These are phyloP conservation scores for Planiliza haematocheilus DNA, from an alignment of 2,113 vertebrate species.

Conservation along the genomic window DNA sequence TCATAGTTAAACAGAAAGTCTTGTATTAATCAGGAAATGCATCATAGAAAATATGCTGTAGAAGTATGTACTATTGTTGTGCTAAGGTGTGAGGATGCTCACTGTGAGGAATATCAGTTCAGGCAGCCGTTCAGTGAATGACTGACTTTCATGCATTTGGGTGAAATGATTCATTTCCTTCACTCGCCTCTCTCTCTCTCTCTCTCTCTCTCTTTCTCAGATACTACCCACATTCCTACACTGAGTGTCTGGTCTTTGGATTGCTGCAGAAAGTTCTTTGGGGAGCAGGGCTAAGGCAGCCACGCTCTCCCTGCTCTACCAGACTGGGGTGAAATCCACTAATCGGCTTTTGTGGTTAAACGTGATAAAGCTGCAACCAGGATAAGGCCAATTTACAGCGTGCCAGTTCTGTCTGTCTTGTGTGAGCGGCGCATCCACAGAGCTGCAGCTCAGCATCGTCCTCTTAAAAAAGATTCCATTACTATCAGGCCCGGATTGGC, in stretches of 20 bases:
- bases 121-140: conserved; percentile 17
- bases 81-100: neutral
- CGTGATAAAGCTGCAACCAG: conserved; percentile 74
- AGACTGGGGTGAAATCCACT: conserved; percentile 76
- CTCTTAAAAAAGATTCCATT: conserved; percentile 72
- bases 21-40: too few relatives aligned
- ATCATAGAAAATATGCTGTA: too few relatives aligned
- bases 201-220: conserved; percentile 19
- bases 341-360: conserved; percentile 82
- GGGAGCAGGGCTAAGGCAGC: conserved; percentile 70
- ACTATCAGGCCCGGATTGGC: conserved; percentile 60
- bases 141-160: conserved; percentile 24
- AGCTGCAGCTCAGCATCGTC: conserved; percentile 67
- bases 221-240: conserved; percentile 47
- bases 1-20: too few relatives aligned
- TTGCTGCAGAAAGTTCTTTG: conserved; percentile 50
- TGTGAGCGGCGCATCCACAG: conserved; percentile 63
- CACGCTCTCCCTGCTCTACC: conserved; percentile 55
- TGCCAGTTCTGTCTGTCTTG: conserved; percentile 59
- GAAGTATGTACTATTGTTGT: neutral
- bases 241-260: conserved; percentile 54
- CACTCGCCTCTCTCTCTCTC: conserved; percentile 27
- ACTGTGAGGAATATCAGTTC: conserved; percentile 2
- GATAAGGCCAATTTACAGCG: conserved; percentile 72
- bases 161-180: conserved; percentile 29